Base-by-base conservation (phyloP, 2,888 invertebrate species). In the Chymomyza caudatula region DNA sequence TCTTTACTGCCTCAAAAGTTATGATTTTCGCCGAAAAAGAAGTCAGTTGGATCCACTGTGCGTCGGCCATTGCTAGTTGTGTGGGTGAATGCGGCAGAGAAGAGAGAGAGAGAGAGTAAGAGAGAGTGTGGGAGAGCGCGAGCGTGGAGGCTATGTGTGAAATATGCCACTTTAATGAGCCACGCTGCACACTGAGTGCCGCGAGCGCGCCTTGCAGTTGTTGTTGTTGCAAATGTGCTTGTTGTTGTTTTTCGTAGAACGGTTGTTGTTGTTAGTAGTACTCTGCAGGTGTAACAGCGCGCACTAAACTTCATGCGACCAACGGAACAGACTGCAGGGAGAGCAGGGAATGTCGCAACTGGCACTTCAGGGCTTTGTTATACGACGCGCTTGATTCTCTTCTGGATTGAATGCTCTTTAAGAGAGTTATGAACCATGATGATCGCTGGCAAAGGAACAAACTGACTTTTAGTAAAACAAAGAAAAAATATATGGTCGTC, bases 91-190 rank as follows among this genome's bases (percentile, higher is more conserved):
- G 17, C 2, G 15, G 2, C 37, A 37, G 37, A 11, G 37, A 4
- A 0, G 15, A 15, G 8, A 13, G 44, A 20, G 4, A 17, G 51
- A 20, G 72, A 59, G 60, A 62, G 59, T 59, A 57, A 49, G 57
- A 62, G 64, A 13, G 60, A 64, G 59, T 65, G 65, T 55, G 73
- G 55, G 74, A 59, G 59, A 62, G 58, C 52, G 65, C 43, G 51
- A 60, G 61, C 17, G 61, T 69, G 52, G 65, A 71, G 68, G 55
- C 80, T 82, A 82, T 85, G 80, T 80, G 80, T 83, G 80, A 80
- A 85, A 80, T 82, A 80, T 85, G 85, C 80, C 80, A 80, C 80
- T 80, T 80, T 80, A 80, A 80, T 80, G 83, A 80, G 83, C 75
- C 83, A 69, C 80, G 79, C 73, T 67, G 83, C 75, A 84, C 68